Evolutionary conservation across 2,113 vertebrate species (phyloP).

Genomic region (Takifugu flavidus): DNA sequence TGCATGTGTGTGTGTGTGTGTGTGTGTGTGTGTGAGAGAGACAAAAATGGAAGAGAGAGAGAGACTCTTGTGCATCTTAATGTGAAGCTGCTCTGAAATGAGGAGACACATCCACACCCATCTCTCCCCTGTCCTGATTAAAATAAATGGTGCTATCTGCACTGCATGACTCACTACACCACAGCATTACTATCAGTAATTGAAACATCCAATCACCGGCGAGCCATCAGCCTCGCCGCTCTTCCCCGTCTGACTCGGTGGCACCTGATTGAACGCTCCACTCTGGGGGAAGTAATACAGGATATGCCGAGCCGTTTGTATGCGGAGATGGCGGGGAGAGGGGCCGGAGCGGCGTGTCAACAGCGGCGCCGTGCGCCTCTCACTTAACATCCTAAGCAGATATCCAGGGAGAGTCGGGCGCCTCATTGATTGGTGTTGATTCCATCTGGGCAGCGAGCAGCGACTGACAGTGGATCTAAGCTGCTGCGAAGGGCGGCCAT

Average conservation of each 20-base stretch:
- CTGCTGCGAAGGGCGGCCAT: slow-evolving; percentile 95
- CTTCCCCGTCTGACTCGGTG: slow-evolving; percentile 65
- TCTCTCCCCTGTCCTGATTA: slow-evolving; percentile 75
- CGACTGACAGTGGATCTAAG: slow-evolving; percentile 97
- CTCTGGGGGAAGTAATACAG: slow-evolving; percentile 59
- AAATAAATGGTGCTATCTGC: slow-evolving; percentile 79
- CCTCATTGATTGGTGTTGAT: slow-evolving; percentile 98
- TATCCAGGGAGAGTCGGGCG: slow-evolving; percentile 87
- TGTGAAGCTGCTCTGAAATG: slow-evolving; percentile 68
- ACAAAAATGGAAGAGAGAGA: slow-evolving; percentile 26
- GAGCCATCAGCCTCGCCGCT: slow-evolving; percentile 70
- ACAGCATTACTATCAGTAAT: slow-evolving; percentile 77
- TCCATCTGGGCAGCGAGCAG: slow-evolving; percentile 89
- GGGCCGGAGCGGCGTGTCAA: slow-evolving; percentile 13
- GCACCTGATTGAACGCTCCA: slow-evolving; percentile 68
- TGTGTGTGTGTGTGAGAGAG: slow-evolving; percentile 18
- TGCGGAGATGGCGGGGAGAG: slow-evolving; percentile 17
- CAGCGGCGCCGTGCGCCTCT: slow-evolving; percentile 59
- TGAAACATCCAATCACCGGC: slow-evolving; percentile 77
- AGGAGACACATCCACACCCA: slow-evolving; percentile 74
- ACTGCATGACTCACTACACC: slow-evolving; percentile 76
- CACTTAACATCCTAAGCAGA: slow-evolving; percentile 78
- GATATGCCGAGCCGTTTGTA: slow-evolving; percentile 49
- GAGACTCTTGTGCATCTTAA: slow-evolving; percentile 67
- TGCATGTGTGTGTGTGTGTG: slow-evolving; percentile 31